These are phyloP conservation scores for Acanthosepion lycidas DNA, from an alignment of 2,888 invertebrate species.

Conservation along the genomic window DNA sequence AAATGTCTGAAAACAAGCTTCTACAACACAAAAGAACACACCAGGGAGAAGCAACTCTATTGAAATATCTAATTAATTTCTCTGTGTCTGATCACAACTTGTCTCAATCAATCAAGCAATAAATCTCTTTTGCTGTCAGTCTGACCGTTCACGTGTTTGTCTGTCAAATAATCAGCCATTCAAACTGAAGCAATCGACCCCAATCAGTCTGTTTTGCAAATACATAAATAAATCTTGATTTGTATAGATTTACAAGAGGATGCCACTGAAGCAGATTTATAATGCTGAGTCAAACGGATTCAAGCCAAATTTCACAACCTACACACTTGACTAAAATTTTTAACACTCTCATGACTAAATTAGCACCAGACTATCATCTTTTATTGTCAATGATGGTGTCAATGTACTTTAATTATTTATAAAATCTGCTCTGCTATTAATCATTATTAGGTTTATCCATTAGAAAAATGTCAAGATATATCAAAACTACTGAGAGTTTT, in stretches of 20 bases:
- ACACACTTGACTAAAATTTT: not conserved
- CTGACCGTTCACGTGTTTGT: not conserved
- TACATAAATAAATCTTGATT: conserved; percentile 33
- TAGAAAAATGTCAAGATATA: too few relatives aligned
- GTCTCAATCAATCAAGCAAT: not conserved
- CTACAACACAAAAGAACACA: not conserved
- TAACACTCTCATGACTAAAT: not conserved
- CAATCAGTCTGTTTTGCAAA: conserved; percentile 33
- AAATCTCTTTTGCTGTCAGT: not conserved
- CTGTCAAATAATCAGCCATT: not conserved
- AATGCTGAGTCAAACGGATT: not conserved
- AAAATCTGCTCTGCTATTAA: too few relatives aligned
- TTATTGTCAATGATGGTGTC: too few relatives aligned
- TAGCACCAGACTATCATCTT: not conserved
- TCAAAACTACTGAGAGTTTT: too few relatives aligned
- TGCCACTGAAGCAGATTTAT: not conserved
- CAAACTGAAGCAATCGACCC: not conserved
- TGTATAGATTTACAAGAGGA: not conserved
- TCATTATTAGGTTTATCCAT: too few relatives aligned
- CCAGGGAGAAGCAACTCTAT: not conserved
- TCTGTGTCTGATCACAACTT: not conserved
- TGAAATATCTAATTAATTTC: conserved; percentile 33
- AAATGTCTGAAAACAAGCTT: not conserved
- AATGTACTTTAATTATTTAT: too few relatives aligned
- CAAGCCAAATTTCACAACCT: not conserved